Percentiles rank a stretch among this genome's conserved stretches.
Conservation (phyloP, 1,140 invertebrate species). For the Zaprionus gabonicus region DNA sequence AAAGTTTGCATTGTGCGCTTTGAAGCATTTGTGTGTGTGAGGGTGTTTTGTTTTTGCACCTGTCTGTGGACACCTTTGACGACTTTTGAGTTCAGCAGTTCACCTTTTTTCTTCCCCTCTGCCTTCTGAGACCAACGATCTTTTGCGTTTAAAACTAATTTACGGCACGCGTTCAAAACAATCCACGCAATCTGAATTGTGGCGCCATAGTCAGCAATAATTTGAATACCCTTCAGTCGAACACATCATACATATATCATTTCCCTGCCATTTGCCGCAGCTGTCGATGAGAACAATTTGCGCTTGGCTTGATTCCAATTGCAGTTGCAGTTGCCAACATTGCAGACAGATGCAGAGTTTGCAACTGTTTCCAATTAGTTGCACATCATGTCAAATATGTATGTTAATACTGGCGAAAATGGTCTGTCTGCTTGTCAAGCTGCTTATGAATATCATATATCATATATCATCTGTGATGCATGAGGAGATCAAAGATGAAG, state of each 20-base stretch:
- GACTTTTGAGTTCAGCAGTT: not conserved
- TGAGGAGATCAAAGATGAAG: no score
- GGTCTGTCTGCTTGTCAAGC: no score
- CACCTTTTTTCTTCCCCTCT: not conserved
- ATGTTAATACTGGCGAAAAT: not conserved
- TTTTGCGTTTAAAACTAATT: conserved; percentile 47
- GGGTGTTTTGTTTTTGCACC: conserved; percentile 32
- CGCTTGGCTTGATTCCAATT: not conserved
- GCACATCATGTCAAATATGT: not conserved
- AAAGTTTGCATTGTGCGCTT: conserved; percentile 45
- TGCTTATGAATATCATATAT: no score
- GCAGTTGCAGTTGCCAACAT: not conserved
- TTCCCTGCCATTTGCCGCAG: conserved; percentile 4
- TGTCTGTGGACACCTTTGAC: conserved; percentile 22
- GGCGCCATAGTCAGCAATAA: not conserved
- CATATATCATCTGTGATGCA: no score
- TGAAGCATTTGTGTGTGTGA: conserved; percentile 16
- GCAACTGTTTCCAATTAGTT: not conserved
- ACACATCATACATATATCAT: not conserved
- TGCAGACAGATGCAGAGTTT: not conserved
- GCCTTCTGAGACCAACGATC: not conserved
- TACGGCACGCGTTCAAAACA: conserved; percentile 10
- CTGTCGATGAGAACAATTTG: not conserved
- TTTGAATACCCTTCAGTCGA: not conserved
- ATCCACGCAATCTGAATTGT: conserved; percentile 10